phyloP scores from a whole-genome alignment of 2,797 vertebrate genomes.

The Poecilia picta region DNA sequence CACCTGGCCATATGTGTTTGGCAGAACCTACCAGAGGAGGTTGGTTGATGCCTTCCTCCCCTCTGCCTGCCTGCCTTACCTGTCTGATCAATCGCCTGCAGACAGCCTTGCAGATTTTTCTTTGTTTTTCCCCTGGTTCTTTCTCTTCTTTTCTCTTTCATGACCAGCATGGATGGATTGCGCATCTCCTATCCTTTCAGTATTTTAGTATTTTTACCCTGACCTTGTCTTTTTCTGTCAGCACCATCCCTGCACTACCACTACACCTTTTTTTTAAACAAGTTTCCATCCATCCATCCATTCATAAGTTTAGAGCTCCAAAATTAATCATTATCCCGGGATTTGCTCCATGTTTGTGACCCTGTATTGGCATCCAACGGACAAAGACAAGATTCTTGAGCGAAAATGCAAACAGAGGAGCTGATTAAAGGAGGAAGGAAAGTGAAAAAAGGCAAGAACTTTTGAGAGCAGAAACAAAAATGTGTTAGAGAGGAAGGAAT shows the following conservation, averaged over 20 bases:
- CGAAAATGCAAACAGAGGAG: slow-evolving; percentile 6
- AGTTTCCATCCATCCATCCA: too few relatives aligned
- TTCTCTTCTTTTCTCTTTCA: slow-evolving; percentile 58
- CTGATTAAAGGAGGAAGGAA: slow-evolving; percentile 21
- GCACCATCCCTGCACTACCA: slow-evolving; percentile 35
- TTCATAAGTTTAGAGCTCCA: slow-evolving; percentile 23
- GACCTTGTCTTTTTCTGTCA: slow-evolving; percentile 53
- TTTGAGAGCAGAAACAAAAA: slow-evolving; percentile 22
- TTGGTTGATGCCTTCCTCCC: slow-evolving; percentile 82
- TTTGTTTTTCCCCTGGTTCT: slow-evolving; percentile 14
- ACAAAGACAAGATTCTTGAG: slow-evolving; percentile 20
- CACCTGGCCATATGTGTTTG: slow-evolving; percentile 80
- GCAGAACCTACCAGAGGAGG: slow-evolving; percentile 87
- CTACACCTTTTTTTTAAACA: slow-evolving; percentile 10
- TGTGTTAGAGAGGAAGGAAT: slow-evolving; percentile 44
- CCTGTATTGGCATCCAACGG: slow-evolving; percentile 34
- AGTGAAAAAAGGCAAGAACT: slow-evolving; percentile 29
- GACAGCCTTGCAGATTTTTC: slow-evolving; percentile 62
- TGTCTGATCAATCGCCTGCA: slow-evolving; percentile 78
- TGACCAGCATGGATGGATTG: slow-evolving; percentile 78
- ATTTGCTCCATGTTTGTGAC: slow-evolving; percentile 40
- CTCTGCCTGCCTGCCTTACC: slow-evolving; percentile 76
- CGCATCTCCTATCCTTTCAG: slow-evolving; percentile 47
- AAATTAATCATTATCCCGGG: slow-evolving; percentile 18
- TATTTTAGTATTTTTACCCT: slow-evolving; percentile 29